Conservation (phyloP, 2,888 invertebrate genomes). For the Fragum fragum region DNA sequence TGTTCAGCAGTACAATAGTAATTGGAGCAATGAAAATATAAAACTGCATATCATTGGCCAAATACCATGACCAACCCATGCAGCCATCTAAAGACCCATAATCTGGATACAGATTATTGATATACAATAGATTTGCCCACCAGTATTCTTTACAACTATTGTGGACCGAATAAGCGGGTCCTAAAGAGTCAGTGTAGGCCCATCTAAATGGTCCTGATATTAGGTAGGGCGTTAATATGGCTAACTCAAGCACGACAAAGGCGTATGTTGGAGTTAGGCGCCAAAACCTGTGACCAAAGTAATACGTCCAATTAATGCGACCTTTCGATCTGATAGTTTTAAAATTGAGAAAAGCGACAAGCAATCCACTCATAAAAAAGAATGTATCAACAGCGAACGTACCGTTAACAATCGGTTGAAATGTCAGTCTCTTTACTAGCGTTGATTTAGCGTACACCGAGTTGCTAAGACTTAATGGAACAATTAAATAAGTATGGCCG, state of each 20-base stretch:
- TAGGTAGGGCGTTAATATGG: constrained; percentile 39
- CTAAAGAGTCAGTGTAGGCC: constrained; percentile 25
- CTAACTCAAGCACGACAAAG: constrained; percentile 47
- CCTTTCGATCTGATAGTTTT: constrained; percentile 44
- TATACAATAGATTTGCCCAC: constrained; percentile 81
- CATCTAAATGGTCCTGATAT: constrained; percentile 59
- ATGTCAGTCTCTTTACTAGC: constrained; percentile 56
- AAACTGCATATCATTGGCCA: constrained; percentile 82
- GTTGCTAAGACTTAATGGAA: constrained; percentile 71
- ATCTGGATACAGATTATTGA: constrained; percentile 79
- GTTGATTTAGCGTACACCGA: constrained; percentile 15
- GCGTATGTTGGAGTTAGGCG: constrained; percentile 67
- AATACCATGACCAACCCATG: constrained; percentile 77
- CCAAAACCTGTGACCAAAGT: constrained; percentile 70
- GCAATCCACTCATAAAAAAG: constrained; percentile 75
- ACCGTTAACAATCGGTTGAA: constrained; percentile 79
- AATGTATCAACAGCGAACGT: constrained; percentile 82
- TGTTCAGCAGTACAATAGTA: constrained; percentile 32
- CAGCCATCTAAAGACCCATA: constrained; percentile 66
- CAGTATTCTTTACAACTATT: constrained; percentile 74
- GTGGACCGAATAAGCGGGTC: background rate
- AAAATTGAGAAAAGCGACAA: constrained; percentile 54
- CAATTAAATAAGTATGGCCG: constrained; percentile 78
- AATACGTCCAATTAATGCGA: constrained; percentile 50
- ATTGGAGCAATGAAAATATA: constrained; percentile 72